phyloP scores from a whole-genome alignment of 1,140 invertebrate genomes.

The Protaetia brevitarsis region DNA sequence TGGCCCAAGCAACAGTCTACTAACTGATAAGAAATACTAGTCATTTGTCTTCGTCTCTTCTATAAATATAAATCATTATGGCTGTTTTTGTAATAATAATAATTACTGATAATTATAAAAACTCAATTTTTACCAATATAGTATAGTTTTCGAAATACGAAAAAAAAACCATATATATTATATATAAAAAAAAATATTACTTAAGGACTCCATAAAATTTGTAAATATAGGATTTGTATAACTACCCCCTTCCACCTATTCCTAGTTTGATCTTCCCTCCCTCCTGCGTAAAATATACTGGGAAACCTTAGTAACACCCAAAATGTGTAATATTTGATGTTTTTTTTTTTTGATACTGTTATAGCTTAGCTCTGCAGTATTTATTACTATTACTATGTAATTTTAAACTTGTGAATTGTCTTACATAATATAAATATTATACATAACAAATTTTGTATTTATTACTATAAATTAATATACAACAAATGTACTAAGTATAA shows the following conservation, averaged over 20 bases:
- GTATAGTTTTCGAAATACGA: not conserved
- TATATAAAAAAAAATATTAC: not conserved
- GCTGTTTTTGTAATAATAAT: slow-evolving; percentile 6
- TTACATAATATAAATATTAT: slow-evolving; percentile 17
- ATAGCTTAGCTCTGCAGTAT: slow-evolving; percentile 6
- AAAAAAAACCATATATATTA: too few relatives aligned
- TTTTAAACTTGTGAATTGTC: slow-evolving; percentile 22
- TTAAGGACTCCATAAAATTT: not conserved
- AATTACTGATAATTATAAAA: slow-evolving; percentile 7
- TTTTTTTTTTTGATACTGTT: slow-evolving; percentile 24
- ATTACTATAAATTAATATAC: slow-evolving; percentile 18
- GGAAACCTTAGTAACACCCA: too few relatives aligned
- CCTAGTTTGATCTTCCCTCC: too few relatives aligned
- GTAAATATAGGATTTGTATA: slow-evolving; percentile 2
- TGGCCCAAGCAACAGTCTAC: slow-evolving; percentile 71
- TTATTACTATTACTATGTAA: slow-evolving; percentile 15
- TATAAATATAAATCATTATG: slow-evolving; percentile 7
- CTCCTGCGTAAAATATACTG: too few relatives aligned
- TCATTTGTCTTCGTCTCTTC: slow-evolving; percentile 26
- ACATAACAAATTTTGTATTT: slow-evolving; percentile 23
- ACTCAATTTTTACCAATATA: not conserved
- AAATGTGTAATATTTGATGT: slow-evolving; percentile 12
- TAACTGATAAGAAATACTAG: slow-evolving; percentile 36
- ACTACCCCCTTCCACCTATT: not conserved
- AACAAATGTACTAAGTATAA: slow-evolving; percentile 13